Evolutionary conservation across 2,113 vertebrate genomes (phyloP).

Genomic region (Rhombomys opimus): DNA sequence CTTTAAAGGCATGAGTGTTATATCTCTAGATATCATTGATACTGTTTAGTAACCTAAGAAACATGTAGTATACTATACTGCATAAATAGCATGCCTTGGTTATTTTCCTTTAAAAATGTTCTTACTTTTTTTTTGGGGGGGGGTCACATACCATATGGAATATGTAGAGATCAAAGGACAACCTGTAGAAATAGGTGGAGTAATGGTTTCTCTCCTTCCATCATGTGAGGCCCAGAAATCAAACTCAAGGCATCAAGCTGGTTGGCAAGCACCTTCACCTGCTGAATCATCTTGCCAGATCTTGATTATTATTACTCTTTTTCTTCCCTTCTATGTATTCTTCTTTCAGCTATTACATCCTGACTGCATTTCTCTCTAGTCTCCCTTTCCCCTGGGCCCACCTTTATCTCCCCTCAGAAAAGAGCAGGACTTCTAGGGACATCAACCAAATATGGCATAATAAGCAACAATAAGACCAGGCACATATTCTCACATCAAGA

Average conservation of each 20-base stretch:
- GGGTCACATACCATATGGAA: neutral
- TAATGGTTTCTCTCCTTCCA: neutral
- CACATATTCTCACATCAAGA: no score
- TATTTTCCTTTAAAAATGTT: neutral
- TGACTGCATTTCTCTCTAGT: no score
- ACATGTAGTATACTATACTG: neutral
- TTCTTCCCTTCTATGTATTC: no score
- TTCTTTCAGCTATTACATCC: no score
- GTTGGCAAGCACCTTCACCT: neutral
- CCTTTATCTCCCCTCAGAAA: no score
- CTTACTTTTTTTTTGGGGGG: neutral
- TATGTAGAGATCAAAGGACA: neutral
- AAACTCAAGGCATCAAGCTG: neutral
- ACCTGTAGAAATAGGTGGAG: neutral
- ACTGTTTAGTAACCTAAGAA: conserved; percentile 11
- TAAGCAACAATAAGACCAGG: no score
- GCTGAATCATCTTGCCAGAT: neutral
- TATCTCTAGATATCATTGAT: neutral
- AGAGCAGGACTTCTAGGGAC: no score
- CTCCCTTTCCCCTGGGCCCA: no score
- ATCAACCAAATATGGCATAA: no score
- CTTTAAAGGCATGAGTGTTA: conserved; percentile 8
- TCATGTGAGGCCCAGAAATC: neutral
- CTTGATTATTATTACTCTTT: conserved; percentile 38
- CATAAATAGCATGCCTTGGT: neutral